phyloP scores from a whole-genome alignment of 2,797 vertebrate genomes.

The Scomberomorus guttatus region DNA sequence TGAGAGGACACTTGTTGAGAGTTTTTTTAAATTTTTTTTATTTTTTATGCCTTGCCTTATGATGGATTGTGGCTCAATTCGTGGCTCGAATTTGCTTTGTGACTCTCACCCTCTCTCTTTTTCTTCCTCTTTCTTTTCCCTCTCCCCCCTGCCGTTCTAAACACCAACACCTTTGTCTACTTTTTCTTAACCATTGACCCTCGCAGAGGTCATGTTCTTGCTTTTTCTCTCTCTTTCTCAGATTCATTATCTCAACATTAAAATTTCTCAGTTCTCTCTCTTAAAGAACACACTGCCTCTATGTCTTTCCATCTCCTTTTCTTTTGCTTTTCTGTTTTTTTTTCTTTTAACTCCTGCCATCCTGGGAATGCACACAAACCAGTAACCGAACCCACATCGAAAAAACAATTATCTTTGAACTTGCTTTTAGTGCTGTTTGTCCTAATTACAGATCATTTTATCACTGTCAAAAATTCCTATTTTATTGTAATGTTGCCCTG shows the following conservation, averaged over 20 bases:
- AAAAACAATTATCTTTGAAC: conserved; percentile 81
- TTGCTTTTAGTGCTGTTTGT: conserved; percentile 87
- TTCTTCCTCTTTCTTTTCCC: conserved; percentile 1
- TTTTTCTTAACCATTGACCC: conserved; percentile 27
- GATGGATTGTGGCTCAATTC: conserved; percentile 67
- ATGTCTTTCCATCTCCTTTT: conserved; percentile 25
- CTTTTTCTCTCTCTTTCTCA: conserved; percentile 24
- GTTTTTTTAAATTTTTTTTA: conserved; percentile 20
- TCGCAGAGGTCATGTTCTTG: conserved; percentile 15
- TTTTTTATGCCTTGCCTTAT: conserved; percentile 60
- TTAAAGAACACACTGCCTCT: conserved; percentile 27
- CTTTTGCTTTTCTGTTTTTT: conserved; percentile 33
- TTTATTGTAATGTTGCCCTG: conserved; percentile 77
- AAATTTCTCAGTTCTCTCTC: neutral
- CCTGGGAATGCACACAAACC: conserved; percentile 79
- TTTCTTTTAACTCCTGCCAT: conserved; percentile 68
- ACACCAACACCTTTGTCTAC: conserved; percentile 24
- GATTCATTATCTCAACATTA: conserved; percentile 32
- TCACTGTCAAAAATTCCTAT: conserved; percentile 65
- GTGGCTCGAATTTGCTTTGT: conserved; percentile 69
- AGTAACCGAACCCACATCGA: conserved; percentile 75
- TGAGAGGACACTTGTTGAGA: conserved; percentile 72
- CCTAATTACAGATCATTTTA: conserved; percentile 81
- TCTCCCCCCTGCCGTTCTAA: neutral
- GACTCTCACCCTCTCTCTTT: conserved; percentile 24